Conservation (phyloP, 2,113 vertebrate genomes). For the Nibea coibor region DNA sequence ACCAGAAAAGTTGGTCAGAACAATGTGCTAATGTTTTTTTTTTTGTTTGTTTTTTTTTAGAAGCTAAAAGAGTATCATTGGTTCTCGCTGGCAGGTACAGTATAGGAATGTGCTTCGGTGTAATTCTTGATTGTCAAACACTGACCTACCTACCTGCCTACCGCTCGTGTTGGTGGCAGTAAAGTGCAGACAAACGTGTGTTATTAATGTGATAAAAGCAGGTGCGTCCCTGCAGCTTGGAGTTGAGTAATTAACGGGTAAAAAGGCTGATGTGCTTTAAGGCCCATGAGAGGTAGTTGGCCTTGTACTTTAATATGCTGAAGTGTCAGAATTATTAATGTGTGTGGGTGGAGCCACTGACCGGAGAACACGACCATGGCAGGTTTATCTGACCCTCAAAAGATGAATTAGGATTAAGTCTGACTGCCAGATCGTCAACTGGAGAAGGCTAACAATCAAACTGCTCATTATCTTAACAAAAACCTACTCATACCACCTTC, state of each 20-base stretch:
- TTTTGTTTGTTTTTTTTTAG: conserved; percentile 9
- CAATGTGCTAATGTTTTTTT: neutral
- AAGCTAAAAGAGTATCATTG: conserved; percentile 37
- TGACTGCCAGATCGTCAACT: conserved; percentile 32
- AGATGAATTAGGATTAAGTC: conserved; percentile 40
- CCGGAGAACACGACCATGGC: conserved; percentile 43
- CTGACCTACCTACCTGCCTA: conserved; percentile 28
- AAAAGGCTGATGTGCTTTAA: conserved; percentile 66
- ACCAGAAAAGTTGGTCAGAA: conserved; percentile 45
- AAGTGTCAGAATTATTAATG: conserved; percentile 64
- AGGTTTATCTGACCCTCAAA: conserved; percentile 51
- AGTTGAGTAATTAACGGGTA: conserved; percentile 53
- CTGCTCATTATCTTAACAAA: conserved; percentile 53
- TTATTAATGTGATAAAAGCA: conserved; percentile 39
- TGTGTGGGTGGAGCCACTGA: conserved; percentile 62
- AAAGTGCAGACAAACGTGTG: conserved; percentile 68
- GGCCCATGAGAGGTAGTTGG: conserved; percentile 68
- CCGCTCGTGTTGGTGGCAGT: conserved; percentile 50
- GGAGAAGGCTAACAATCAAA: conserved; percentile 49
- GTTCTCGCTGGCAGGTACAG: conserved; percentile 64
- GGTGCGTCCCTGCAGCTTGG: conserved; percentile 28
- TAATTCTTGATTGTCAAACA: conserved; percentile 81
- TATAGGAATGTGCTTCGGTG: conserved; percentile 75
- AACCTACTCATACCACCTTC: conserved; percentile 28
- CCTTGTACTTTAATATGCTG: conserved; percentile 54